Percentiles rank a stretch among this genome's conserved stretches.
Evolutionary conservation across 2,113 vertebrate genomes (phyloP).

Genomic region (Stigmatopora nigra): DNA sequence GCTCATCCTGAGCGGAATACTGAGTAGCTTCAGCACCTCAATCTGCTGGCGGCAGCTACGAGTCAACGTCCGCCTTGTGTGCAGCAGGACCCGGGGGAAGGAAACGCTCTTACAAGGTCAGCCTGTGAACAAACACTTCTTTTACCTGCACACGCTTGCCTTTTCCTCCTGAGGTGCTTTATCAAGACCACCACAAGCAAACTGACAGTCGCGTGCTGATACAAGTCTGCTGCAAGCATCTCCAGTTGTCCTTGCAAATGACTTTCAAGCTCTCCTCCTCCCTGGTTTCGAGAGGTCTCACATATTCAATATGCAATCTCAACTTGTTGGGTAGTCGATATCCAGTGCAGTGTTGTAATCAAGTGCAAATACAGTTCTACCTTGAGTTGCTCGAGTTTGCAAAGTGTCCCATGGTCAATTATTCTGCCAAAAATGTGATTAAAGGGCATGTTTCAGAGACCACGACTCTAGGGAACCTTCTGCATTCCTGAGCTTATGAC

Average conservation of each 20-base stretch:
- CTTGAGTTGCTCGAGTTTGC: not conserved
- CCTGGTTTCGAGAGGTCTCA: constrained; percentile 45
- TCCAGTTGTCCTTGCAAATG: constrained; percentile 48
- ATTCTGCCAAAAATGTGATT: too few species aligned
- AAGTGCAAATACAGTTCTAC: not conserved
- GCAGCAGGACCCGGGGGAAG: constrained; percentile 42
- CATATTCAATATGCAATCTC: constrained; percentile 46
- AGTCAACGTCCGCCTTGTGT: constrained; percentile 57
- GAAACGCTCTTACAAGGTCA: constrained; percentile 46
- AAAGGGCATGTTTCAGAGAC: too few species aligned
- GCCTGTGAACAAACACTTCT: constrained; percentile 58
- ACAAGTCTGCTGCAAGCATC: constrained; percentile 34
- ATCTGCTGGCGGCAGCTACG: constrained; percentile 30
- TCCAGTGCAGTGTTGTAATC: not conserved
- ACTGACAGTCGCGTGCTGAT: constrained; percentile 21
- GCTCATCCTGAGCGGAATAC: constrained; percentile 59
- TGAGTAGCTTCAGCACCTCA: constrained; percentile 53
- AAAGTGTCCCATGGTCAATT: too few species aligned
- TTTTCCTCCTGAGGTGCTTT: constrained; percentile 23
- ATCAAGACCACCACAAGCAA: not conserved
- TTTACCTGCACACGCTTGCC: constrained; percentile 36
- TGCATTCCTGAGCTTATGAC: too few species aligned
- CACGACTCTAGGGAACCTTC: too few species aligned
- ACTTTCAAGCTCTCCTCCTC: constrained; percentile 45
- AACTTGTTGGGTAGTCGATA: not conserved